Evolutionary conservation across 1,140 invertebrate species (phyloP), one percentile per base, ranked within the genome.

Genomic region (Drosophila nannoptera): DNA sequence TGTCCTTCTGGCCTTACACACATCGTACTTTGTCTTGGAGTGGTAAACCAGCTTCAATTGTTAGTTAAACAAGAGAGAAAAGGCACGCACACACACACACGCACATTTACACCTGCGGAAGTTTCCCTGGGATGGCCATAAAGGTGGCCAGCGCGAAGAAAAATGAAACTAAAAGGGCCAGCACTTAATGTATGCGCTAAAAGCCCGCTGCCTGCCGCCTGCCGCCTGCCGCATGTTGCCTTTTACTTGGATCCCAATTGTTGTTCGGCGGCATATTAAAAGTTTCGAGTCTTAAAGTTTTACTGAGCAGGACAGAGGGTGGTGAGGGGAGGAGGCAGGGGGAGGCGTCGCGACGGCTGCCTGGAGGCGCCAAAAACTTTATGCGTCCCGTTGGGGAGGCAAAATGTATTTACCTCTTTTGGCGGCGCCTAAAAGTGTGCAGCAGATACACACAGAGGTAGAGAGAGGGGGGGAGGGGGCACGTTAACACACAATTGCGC

Each of bases 401-500:
- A 83, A 83, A 86, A 77, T 76, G 81, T 77, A 76, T 61, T 75
- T 64, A 70, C 78, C 74, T 74, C 76, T 62, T 22, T 72, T 68
- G 58, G 45, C 62, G 35, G 69, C 11, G 69, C 69, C 80, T 68
- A 76, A 83, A 84, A 68, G 75, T 78, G 55, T 73, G 71, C 72
- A 74, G 52, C 38, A 64, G 45, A 62, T 54, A 68, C 49, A 35
- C 45, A 64, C 52, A 49, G 43, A 40, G 54, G 16, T 60, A 50
- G 59, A 69, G 64, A 84, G 80, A 70, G n/a, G n/a, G n/a, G n/a
- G n/a, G n/a, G n/a, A n/a, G n/a, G n/a, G n/a, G 80, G 73, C 73
- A 83, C 80, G 58, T 84, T 80, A 80, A 83, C 81, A 80, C 80
- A 83, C 80, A 83, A 84, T 83, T 83, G 80, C 80, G 80, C 80